A percentile compares a stretch with the other conserved stretches of the same genome.
phyloP scores from a whole-genome alignment of 2,797 vertebrate species.

The Mus caroli region DNA sequence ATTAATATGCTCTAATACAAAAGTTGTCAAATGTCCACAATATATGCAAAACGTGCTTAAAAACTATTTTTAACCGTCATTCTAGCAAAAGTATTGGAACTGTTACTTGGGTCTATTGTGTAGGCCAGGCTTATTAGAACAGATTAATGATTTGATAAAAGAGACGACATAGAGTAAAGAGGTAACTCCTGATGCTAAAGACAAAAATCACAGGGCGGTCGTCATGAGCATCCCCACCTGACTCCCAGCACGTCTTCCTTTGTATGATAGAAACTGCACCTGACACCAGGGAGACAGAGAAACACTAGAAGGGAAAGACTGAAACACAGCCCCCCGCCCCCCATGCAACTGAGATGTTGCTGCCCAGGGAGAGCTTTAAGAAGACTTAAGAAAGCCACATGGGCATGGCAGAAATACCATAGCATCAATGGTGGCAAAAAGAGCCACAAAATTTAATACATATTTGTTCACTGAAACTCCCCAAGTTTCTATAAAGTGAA shows the following conservation, averaged over 20 bases:
- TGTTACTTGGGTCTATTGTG: background rate
- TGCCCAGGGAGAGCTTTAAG: background rate
- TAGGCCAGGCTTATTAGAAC: background rate
- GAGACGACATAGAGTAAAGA: background rate
- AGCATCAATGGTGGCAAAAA: background rate
- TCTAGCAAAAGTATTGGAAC: background rate
- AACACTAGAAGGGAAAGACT: background rate
- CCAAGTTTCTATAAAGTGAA: background rate
- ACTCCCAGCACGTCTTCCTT: background rate
- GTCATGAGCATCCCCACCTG: background rate
- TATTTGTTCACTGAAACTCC: background rate
- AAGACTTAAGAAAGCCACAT: background rate
- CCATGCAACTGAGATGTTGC: background rate
- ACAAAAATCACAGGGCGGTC: background rate
- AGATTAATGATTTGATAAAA: background rate
- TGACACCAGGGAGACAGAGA: background rate
- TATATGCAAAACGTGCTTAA: background rate
- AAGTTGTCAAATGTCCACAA: background rate
- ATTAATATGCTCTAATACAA: background rate
- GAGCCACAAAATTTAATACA: background rate
- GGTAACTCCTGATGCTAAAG: background rate
- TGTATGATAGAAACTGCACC: background rate
- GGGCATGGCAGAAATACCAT: background rate
- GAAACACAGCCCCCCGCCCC: no score
- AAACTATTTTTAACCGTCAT: background rate